Conservation (phyloP, 2,797 vertebrate species). For the Falco columbarius region DNA sequence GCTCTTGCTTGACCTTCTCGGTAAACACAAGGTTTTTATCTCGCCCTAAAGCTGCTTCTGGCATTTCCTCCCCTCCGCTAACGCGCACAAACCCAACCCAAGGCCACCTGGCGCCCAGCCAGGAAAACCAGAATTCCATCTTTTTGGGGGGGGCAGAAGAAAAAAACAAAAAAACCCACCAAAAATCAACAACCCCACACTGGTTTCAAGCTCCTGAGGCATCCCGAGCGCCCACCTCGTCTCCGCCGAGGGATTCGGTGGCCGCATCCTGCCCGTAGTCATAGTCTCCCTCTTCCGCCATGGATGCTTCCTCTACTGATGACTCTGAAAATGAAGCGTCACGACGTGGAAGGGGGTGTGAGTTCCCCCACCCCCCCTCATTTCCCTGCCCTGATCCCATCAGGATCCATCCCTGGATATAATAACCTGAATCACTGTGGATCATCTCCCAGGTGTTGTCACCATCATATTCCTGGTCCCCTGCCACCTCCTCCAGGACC, state of each 20-base stretch:
- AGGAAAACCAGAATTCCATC: too few relatives aligned
- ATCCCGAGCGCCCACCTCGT: not conserved
- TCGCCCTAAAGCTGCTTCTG: not conserved
- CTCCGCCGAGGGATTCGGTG: not conserved
- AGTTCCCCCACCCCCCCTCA: too few relatives aligned
- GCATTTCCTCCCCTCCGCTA: too few relatives aligned
- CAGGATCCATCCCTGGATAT: not conserved
- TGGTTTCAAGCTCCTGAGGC: not conserved
- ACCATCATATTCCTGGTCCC: rapidly evolving
- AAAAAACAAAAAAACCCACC: too few relatives aligned
- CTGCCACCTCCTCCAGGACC: rapidly evolving
- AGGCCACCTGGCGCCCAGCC: too few relatives aligned
- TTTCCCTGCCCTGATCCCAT: not conserved
- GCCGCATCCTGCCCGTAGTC: rapidly evolving
- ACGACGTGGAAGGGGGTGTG: too few relatives aligned
- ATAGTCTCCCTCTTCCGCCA: too few relatives aligned
- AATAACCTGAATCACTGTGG: not conserved
- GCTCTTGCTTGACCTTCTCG: too few relatives aligned
- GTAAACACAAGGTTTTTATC: not conserved
- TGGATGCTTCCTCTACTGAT: rapidly evolving
- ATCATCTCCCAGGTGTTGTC: not conserved
- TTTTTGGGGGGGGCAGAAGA: too few relatives aligned
- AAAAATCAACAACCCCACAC: too few relatives aligned
- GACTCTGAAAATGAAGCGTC: not conserved
- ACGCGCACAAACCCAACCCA: too few relatives aligned